Conservation (phyloP, 2,797 vertebrate genomes). For the Sebastes oblongus region DNA sequence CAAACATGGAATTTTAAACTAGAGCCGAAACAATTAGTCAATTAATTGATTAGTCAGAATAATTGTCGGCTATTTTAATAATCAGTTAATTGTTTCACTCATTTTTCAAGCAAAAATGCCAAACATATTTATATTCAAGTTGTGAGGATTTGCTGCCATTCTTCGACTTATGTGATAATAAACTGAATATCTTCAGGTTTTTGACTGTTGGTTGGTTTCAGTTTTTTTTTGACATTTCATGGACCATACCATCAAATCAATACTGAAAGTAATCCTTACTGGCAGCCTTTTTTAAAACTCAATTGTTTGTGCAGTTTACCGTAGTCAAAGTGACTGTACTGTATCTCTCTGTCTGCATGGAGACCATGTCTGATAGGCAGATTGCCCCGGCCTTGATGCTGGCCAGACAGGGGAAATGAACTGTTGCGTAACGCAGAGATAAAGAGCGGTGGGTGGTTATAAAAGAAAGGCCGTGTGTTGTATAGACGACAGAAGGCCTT, state of each 20-base stretch:
- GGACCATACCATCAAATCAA: neutral
- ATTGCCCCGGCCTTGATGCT: neutral
- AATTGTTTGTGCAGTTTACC: neutral
- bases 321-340: neutral
- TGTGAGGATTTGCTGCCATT: neutral
- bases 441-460: slow-evolving; percentile 15
- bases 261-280: neutral
- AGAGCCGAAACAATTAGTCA: neutral
- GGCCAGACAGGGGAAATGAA: slow-evolving; percentile 6
- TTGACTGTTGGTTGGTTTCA: neutral
- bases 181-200: neutral
- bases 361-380: neutral
- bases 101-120: neutral
- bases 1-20: neutral
- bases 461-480: slow-evolving; percentile 1
- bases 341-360: neutral
- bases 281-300: neutral
- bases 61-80: too few relatives aligned
- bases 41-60: neutral
- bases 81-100: too few relatives aligned
- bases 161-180: neutral
- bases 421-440: slow-evolving; percentile 22
- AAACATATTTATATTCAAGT: neutral
- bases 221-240: neutral
- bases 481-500: neutral